Evolutionary conservation across 2,888 invertebrate species (phyloP).

Genomic region (Gastracanthus pulcherrimus): DNA sequence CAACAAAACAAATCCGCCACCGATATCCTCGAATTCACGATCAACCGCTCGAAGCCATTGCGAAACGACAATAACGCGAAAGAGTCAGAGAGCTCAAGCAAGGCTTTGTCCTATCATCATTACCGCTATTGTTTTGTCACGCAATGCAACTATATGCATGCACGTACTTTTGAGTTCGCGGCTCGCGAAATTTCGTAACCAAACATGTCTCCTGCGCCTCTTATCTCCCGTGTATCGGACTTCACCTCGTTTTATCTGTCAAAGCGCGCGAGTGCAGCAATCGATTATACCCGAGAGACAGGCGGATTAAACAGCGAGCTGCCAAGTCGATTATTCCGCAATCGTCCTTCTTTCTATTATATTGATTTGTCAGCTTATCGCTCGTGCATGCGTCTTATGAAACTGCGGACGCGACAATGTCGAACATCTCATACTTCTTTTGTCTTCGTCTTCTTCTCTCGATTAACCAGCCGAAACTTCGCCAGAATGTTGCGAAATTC

Average conservation of each 20-base stretch:
- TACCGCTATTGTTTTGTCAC: slow-evolving; percentile 2
- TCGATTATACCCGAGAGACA: slow-evolving; percentile 3
- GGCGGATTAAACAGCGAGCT: not conserved
- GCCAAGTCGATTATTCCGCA: slow-evolving; percentile 2
- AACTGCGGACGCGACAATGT: not conserved
- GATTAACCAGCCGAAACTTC: too few relatives aligned
- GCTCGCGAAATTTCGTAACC: slow-evolving; percentile 44
- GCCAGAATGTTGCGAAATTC: too few relatives aligned
- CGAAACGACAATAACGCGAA: not conserved
- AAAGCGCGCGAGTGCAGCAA: slow-evolving; percentile 7
- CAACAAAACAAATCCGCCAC: not conserved
- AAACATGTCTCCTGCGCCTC: slow-evolving; percentile 15
- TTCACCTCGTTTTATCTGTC: slow-evolving; percentile 46
- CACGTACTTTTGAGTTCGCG: not conserved
- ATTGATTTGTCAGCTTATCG: slow-evolving; percentile 4
- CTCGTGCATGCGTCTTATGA: not conserved
- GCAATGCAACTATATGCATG: not conserved
- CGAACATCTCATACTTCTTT: too few relatives aligned
- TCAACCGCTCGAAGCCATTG: slow-evolving; percentile 6
- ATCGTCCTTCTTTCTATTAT: not conserved
- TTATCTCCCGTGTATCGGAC: slow-evolving; percentile 31
- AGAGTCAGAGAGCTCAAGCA: too few relatives aligned
- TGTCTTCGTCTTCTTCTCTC: too few relatives aligned
- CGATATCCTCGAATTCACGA: not conserved
- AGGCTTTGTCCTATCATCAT: slow-evolving; percentile 20